Evolutionary conservation across 2,888 invertebrate species (phyloP).

Genomic region (Latrodectus hesperus): DNA sequence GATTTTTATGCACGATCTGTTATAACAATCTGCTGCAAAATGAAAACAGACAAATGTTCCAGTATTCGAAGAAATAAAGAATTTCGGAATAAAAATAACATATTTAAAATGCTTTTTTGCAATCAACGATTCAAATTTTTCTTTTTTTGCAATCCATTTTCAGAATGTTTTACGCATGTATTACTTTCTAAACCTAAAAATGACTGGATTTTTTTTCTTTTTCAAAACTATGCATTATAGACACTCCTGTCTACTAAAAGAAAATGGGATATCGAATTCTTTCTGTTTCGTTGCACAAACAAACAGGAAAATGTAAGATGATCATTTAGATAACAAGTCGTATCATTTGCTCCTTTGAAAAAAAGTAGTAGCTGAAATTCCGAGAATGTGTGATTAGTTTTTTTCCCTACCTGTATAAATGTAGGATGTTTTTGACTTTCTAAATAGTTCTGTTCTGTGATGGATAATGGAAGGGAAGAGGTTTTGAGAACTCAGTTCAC

Average conservation of each 20-base stretch:
- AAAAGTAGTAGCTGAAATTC: background rate
- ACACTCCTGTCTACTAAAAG: background rate
- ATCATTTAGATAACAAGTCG: slow-evolving; percentile 55
- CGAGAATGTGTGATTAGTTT: too few relatives aligned
- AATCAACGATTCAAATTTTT: slow-evolving; percentile 1
- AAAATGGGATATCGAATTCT: slow-evolving; percentile 33
- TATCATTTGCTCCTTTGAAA: background rate
- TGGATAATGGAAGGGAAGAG: too few relatives aligned
- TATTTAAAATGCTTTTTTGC: background rate
- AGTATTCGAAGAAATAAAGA: slow-evolving; percentile 5
- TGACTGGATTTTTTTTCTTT: background rate
- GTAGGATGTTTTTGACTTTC: slow-evolving; percentile 2
- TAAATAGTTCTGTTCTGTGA: background rate
- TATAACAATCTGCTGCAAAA: slow-evolving; percentile 33
- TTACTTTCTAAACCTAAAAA: background rate
- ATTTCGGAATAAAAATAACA: background rate
- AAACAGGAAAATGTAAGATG: slow-evolving; percentile 14
- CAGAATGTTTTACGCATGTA: background rate
- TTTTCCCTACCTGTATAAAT: background rate
- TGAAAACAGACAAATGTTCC: slow-evolving; percentile 5
- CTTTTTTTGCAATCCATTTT: background rate
- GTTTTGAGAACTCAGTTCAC: too few relatives aligned
- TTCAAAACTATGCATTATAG: background rate
- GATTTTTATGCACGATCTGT: slow-evolving; percentile 7
- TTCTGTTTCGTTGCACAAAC: slow-evolving; percentile 4